Evolutionary conservation across 2,888 invertebrate species (phyloP).

Genomic region (Nephrotoma flavescens): DNA sequence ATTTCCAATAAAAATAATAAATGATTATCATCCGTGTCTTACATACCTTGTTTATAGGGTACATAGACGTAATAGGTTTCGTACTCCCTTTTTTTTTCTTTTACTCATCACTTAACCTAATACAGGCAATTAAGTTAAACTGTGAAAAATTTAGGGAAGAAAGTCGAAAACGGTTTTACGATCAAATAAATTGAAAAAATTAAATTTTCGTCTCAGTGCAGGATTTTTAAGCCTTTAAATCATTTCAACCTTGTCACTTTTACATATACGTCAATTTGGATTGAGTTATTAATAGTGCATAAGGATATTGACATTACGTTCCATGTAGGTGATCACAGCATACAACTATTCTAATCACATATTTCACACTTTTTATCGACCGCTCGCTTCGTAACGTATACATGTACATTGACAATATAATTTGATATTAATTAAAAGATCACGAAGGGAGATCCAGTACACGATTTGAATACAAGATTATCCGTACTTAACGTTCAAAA

Average conservation of each 20-base stretch:
- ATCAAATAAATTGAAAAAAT: not conserved
- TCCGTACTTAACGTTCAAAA: not conserved
- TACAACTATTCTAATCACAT: not conserved
- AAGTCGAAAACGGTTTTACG: not conserved
- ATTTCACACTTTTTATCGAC: not conserved
- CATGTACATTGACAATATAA: not conserved
- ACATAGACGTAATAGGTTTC: not conserved
- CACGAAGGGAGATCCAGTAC: not conserved
- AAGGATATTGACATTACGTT: not conserved
- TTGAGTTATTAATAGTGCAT: not conserved
- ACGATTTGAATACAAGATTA: not conserved
- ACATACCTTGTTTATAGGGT: not conserved
- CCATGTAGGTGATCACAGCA: not conserved
- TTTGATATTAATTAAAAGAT: not conserved
- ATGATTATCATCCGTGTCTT: not conserved
- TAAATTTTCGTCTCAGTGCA: not conserved
- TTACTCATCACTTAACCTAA: conserved; percentile 1
- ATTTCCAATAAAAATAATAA: not conserved
- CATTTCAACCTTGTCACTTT: not conserved
- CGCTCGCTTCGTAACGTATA: not conserved
- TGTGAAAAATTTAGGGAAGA: not conserved
- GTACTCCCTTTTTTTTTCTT: not conserved
- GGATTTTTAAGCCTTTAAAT: not conserved
- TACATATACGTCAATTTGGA: not conserved
- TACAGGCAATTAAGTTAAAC: not conserved